phyloP scores from a whole-genome alignment of 2,888 invertebrate genomes.

The Drosophila ustulata region DNA sequence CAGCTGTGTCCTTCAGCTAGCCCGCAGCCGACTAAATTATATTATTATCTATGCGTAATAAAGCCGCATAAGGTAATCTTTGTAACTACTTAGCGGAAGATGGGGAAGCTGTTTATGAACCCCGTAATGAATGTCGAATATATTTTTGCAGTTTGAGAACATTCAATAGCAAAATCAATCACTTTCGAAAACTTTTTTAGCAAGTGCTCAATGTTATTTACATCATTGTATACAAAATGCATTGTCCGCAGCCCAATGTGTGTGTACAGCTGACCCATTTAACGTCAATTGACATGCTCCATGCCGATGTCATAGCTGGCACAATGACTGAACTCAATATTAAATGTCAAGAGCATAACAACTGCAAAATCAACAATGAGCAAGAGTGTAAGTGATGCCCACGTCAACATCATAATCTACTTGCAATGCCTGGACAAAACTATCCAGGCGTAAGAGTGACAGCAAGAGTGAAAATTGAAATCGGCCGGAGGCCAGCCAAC shows the following conservation, averaged over 20 bases:
- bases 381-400: slow-evolving; percentile 1
- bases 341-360: slow-evolving; percentile 15
- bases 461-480: slow-evolving; percentile 29
- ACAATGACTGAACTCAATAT: slow-evolving; percentile 16
- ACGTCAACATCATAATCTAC: slow-evolving; percentile 37
- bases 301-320: slow-evolving; percentile 36
- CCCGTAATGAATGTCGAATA: not conserved
- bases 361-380: slow-evolving; percentile 1
- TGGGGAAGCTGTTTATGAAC: not conserved
- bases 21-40: slow-evolving; percentile 22
- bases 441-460: slow-evolving; percentile 8
- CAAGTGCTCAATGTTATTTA: not conserved
- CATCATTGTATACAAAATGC: slow-evolving; percentile 4
- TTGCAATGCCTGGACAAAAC: slow-evolving; percentile 19
- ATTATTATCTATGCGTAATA: not conserved
- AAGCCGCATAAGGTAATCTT: not conserved
- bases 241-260: not conserved
- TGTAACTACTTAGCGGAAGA: not conserved
- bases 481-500: slow-evolving; percentile 24
- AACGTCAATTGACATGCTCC: slow-evolving; percentile 33
- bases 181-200: not conserved
- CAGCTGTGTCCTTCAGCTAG: slow-evolving; percentile 42
- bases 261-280: slow-evolving; percentile 41
- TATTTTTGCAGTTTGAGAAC: not conserved
- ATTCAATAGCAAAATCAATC: not conserved